Percentiles rank a stretch among this genome's conserved stretches.
phyloP scores from a whole-genome alignment of 2,888 invertebrate genomes.

The Cantharis rustica region DNA sequence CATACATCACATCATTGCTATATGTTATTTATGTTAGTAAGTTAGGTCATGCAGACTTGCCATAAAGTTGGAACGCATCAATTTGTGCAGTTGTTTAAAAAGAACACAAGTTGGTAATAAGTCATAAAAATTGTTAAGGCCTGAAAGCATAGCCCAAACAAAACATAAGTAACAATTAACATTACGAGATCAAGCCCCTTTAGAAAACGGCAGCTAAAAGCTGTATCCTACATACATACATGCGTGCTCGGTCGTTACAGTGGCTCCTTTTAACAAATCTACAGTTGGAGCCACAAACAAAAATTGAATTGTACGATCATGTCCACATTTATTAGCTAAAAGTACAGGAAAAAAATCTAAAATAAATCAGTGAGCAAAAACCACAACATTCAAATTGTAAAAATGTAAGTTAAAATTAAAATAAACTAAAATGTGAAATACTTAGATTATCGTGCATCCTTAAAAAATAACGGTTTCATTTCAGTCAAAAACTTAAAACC shows the following conservation, averaged over 20 bases:
- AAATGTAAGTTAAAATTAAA: slow-evolving; percentile 14
- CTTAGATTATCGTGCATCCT: slow-evolving; percentile 14
- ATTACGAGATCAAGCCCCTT: slow-evolving; percentile 39
- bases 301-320: background rate
- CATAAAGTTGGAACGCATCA: slow-evolving; percentile 25
- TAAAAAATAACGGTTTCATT: slow-evolving; percentile 15
- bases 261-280: slow-evolving; percentile 32
- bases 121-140: slow-evolving; percentile 31
- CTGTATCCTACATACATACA: slow-evolving; percentile 29
- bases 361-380: slow-evolving; percentile 21
- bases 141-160: slow-evolving; percentile 35
- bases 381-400: slow-evolving; percentile 8
- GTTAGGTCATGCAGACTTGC: slow-evolving; percentile 35
- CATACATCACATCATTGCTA: slow-evolving; percentile 56
- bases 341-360: background rate
- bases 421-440: slow-evolving; percentile 13
- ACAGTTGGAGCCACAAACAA: slow-evolving; percentile 22
- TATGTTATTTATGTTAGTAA: slow-evolving; percentile 43
- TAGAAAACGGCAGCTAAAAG: slow-evolving; percentile 31
- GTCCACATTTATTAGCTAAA: background rate
- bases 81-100: slow-evolving; percentile 34
- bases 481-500: slow-evolving; percentile 26
- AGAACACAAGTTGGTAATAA: slow-evolving; percentile 32
- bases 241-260: slow-evolving; percentile 27
- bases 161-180: slow-evolving; percentile 37